These are phyloP conservation scores for Cladopsammia gracilis DNA, from an alignment of 64 coral and sea anemone species.

Conservation along the genomic window DNA sequence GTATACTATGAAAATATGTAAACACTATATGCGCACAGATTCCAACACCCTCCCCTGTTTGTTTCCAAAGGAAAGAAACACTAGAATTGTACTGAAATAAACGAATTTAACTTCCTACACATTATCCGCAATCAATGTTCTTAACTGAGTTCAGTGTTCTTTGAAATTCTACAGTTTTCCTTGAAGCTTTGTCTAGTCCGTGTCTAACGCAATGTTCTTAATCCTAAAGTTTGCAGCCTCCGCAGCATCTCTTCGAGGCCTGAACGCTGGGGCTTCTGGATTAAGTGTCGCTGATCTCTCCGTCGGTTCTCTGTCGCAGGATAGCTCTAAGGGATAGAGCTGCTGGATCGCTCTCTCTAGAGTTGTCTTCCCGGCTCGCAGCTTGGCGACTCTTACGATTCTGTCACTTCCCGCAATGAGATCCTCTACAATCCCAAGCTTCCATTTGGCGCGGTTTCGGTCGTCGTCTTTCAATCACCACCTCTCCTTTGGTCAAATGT, in stretches of 20 bases:
- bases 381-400: background rate
- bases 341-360: constrained; percentile 32
- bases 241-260: background rate
- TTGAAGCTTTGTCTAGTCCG: background rate
- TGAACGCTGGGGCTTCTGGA: background rate
- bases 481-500: background rate
- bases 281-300: background rate
- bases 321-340: too few species aligned
- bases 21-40: too few species aligned
- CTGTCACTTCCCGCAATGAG: constrained; percentile 20
- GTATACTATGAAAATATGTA: too few species aligned
- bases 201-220: too few species aligned
- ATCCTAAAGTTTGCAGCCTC: background rate
- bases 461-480: constrained; percentile 62
- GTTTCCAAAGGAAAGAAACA: background rate
- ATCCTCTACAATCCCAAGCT: constrained; percentile 1
- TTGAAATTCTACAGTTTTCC: background rate
- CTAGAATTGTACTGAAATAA: background rate
- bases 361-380: constrained; percentile 4
- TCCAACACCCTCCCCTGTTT: too few species aligned
- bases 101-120: too few species aligned
- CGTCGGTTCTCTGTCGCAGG: background rate
- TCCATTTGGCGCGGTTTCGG: constrained; percentile 42
- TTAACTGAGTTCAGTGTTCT: background rate
- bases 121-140: too few species aligned